Evolutionary conservation across 2,888 invertebrate genomes (phyloP).

Genomic region (Eudasyphora cyanicolor): DNA sequence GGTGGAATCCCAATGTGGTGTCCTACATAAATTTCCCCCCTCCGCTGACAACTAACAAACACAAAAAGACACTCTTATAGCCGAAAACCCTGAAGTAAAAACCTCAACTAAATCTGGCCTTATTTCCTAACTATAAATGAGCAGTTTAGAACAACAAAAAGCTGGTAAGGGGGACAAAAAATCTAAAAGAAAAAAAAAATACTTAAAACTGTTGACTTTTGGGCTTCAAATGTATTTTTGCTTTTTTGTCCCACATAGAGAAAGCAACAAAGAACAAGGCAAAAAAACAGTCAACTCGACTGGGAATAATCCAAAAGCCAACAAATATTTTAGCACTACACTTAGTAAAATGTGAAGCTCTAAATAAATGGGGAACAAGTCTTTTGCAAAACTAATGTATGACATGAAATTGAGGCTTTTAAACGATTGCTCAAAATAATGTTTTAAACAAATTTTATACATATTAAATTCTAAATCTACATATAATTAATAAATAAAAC

Average conservation of each 20-base stretch:
- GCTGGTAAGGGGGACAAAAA: neutral
- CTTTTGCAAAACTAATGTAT: too few relatives aligned
- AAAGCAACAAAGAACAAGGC: slow-evolving; percentile 45
- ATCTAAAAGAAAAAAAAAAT: neutral
- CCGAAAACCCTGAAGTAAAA: neutral
- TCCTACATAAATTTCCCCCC: slow-evolving; percentile 26
- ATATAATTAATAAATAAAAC: too few relatives aligned
- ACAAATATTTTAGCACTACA: neutral
- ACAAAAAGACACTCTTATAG: neutral
- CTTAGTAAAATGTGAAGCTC: neutral
- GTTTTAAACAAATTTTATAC: too few relatives aligned
- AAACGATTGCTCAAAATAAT: too few relatives aligned
- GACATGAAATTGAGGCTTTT: too few relatives aligned
- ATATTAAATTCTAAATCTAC: too few relatives aligned
- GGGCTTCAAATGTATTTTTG: slow-evolving; percentile 45
- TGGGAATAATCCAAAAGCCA: neutral
- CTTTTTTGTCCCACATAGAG: slow-evolving; percentile 32
- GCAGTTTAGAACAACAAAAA: slow-evolving; percentile 20
- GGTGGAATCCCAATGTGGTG: slow-evolving; percentile 29
- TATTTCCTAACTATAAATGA: neutral
- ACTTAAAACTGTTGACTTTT: slow-evolving; percentile 54
- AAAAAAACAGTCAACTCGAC: neutral
- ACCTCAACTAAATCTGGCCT: slow-evolving; percentile 23
- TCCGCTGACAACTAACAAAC: neutral
- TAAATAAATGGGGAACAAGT: too few relatives aligned